Evolutionary conservation across 2,113 vertebrate species (phyloP), one percentile per base, ranked within the genome.

Genomic region (Rhabdornis inornatus): DNA sequence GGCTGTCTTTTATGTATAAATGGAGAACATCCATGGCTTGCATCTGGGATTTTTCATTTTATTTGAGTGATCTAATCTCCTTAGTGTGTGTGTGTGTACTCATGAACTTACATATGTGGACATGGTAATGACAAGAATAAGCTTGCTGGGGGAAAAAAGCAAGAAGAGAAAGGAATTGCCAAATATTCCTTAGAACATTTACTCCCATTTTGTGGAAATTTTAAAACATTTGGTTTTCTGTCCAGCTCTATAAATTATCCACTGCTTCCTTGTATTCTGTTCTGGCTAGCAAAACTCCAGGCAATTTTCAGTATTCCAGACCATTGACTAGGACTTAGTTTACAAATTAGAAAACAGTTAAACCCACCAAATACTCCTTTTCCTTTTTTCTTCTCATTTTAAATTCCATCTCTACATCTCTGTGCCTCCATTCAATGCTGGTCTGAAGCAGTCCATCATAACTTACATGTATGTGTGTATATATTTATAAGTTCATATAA

Each of bases 41-140:
- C 87, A 84, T 95, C 89, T 94, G 91, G 91, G 80, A 91, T 94
- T 91, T 95, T 89, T 96, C 89, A 89, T 91, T 56, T 64, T 60
- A 57, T 92, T 89, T 76, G 44, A 71, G 37, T 89, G 81, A 94
- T 79, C 57, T 94, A 78, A 92, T 84, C 81, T 91, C 40, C n/a
- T 87, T 49, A 78, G 30, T n/a, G 60, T 86, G 11, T 92, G n/a
- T 49, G n/a, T 79, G 70, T 80, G 59, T 92, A 69, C 57, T 82
- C 47, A 59, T 50, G 84, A 53, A 91, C 52, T 84, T 82, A 75
- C 79, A 42, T 66, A 59, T 17, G 31, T 45, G 88, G 56, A 86
- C 37, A 57, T 39, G 8, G 16, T 77, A 74, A 86, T 70, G 52
- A 83, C 55, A 18, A 83, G 68, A 92, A 92, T 64, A 88, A 90